Evolutionary conservation across 2,888 invertebrate species (phyloP).

Genomic region (Arenicola marina): DNA sequence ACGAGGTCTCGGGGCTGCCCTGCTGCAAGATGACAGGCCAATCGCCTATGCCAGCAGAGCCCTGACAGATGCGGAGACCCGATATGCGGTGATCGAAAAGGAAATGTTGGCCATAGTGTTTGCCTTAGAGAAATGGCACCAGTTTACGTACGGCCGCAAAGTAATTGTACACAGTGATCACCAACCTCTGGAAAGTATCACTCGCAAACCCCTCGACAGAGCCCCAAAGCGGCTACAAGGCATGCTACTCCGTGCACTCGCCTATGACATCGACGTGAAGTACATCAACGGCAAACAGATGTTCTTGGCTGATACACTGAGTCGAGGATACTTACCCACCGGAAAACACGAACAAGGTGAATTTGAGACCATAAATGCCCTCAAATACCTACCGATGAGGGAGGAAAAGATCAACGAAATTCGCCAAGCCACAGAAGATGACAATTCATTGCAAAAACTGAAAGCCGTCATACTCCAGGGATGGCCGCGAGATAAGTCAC

Average conservation of each 20-base stretch:
- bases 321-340: too few relatives aligned
- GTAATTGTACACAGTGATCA: conserved; percentile 20
- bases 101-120: conserved; percentile 23
- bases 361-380: too few relatives aligned
- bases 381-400: too few relatives aligned
- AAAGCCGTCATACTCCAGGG: neutral
- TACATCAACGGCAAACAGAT: conserved; percentile 22
- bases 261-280: conserved; percentile 10
- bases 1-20: conserved; percentile 17
- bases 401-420: neutral
- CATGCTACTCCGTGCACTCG: conserved; percentile 13
- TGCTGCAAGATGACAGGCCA: conserved; percentile 32
- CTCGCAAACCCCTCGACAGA: conserved; percentile 11
- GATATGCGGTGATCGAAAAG: conserved; percentile 33
- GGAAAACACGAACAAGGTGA: too few relatives aligned
- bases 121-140: conserved; percentile 16
- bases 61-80: conserved; percentile 25
- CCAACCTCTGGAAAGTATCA: conserved; percentile 14
- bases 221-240: conserved; percentile 21
- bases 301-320: conserved; percentile 17
- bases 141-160: conserved; percentile 15
- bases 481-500: neutral
- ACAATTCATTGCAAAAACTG: neutral
- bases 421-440: neutral
- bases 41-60: conserved; percentile 31